Evolutionary conservation across 2,888 invertebrate species (phyloP).

Genomic region (Andrena bicolor): DNA sequence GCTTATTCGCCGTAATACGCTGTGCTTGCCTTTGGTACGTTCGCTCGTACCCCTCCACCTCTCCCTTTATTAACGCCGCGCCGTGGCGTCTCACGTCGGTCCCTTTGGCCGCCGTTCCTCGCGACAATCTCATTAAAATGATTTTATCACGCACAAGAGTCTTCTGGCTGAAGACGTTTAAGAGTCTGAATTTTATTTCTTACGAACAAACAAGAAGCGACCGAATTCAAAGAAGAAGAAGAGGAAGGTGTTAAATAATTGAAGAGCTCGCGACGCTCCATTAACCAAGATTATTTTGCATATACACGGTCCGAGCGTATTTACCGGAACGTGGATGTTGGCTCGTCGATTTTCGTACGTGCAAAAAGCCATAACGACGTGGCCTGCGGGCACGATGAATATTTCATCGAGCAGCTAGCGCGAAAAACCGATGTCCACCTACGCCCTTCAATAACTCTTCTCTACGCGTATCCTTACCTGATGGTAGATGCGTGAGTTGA

Average conservation of each 20-base stretch:
- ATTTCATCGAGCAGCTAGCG: constrained; percentile 80
- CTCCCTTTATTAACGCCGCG: constrained; percentile 18
- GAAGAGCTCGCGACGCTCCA: constrained; percentile 1
- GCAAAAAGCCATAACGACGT: constrained; percentile 78
- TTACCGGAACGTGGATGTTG: constrained; percentile 33
- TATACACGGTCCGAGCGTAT: constrained; percentile 19
- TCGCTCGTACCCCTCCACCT: constrained; percentile 51
- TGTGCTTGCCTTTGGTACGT: constrained; percentile 51
- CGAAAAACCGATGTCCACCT: constrained; percentile 67
- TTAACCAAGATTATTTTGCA: constrained; percentile 28
- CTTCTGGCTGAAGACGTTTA: not conserved
- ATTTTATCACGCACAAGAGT: constrained; percentile 67
- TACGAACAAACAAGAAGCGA: not conserved
- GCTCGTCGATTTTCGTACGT: constrained; percentile 44
- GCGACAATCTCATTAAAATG: constrained; percentile 81
- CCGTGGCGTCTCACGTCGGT: not conserved
- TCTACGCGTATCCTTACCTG: not conserved
- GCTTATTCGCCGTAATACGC: constrained; percentile 67
- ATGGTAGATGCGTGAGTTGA: not conserved
- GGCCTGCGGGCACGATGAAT: constrained; percentile 80
- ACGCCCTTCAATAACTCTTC: constrained; percentile 31
- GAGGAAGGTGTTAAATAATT: constrained; percentile 9
- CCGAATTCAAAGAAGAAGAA: too few relatives aligned
- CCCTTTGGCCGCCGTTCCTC: constrained; percentile 43
- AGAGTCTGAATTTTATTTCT: not conserved